Base-by-base conservation (phyloP, 1,140 invertebrate species). In the Chrysoperla carnea region DNA sequence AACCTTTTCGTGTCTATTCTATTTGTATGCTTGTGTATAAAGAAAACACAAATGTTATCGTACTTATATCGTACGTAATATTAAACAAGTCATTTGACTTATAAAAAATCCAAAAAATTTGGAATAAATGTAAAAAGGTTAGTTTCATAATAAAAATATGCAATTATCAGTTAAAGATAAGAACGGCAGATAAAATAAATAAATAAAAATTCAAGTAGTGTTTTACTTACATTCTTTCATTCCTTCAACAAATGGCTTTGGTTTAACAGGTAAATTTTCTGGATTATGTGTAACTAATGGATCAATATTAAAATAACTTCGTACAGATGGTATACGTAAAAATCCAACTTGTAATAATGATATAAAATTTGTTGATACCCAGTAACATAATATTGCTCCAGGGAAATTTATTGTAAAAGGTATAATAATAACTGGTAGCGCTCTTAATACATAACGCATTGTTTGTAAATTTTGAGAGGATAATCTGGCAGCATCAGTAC, bases 361-460 rank as follows among this genome's bases (percentile, higher is more conserved):
- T 44, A 94, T 75, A n/a, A 82, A 67, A 59, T 98, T 98, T 42
- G 76, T 84, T 23, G 81, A 77, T 28, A 74, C 67, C 93, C 93
- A 98, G 57, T 98, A 97, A 33, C 80, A 77, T 15, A 91, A 64
- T 52, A 97, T 77, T 11, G 83, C 88, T 17, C 80, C 73, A n/a
- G 87, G 80, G 54, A 96, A 95, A 55, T 89, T 82, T 17, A 89
- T 71, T 11, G 78, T 85, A 51, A 94, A 81, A 5, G 88, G 83
- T 37, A 95, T 75, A 52, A 90, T 77, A 15, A 89, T 46, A 8
- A 94, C 1, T 8, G 92, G 92, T 29, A 94, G 47, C 1, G 68
- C 75, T 49, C 80, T 61, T 0, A 93, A 52, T 1, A 83, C 57
- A 56, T 83, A 84, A 61, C 76, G 83, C 66, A 87, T 73, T 37